Conservation (phyloP, 2,888 invertebrate genomes). For the Athalia circularis region DNA sequence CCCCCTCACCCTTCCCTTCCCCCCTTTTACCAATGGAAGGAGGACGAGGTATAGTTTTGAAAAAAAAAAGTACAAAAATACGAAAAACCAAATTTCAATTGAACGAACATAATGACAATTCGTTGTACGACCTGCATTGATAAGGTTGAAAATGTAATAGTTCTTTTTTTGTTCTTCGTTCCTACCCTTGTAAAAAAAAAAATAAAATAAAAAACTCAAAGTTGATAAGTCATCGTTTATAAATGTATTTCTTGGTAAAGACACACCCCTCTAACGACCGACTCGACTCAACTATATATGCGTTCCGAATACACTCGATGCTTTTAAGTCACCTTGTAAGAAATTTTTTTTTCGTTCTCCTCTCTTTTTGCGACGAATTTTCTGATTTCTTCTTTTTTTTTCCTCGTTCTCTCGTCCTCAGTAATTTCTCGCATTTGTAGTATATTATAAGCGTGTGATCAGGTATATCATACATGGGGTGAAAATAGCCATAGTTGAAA, state of each 20-base stretch:
- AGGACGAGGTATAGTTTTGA: neutral
- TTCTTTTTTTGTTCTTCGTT: neutral
- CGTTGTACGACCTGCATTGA: no score
- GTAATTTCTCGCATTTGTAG: no score
- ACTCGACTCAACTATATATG: neutral
- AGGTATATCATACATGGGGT: no score
- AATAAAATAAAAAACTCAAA: neutral
- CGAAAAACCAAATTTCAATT: no score
- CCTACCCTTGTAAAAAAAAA: neutral
- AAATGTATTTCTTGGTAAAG: constrained; percentile 35
- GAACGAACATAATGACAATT: no score
- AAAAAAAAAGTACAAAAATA: no score
- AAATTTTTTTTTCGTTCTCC: neutral
- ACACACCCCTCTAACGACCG: constrained; percentile 37
- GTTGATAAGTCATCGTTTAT: constrained; percentile 34
- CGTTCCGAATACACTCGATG: neutral
- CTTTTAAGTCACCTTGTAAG: constrained; percentile 1
- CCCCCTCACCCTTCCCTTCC: neutral
- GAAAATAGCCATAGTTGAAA: no score
- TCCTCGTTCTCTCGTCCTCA: no score
- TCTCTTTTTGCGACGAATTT: no score
- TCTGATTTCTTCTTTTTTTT: no score
- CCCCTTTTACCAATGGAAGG: neutral
- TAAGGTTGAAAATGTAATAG: neutral
- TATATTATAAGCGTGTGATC: no score